Conservation (phyloP, 2,113 vertebrate genomes). For the Manacus vitellinus region DNA sequence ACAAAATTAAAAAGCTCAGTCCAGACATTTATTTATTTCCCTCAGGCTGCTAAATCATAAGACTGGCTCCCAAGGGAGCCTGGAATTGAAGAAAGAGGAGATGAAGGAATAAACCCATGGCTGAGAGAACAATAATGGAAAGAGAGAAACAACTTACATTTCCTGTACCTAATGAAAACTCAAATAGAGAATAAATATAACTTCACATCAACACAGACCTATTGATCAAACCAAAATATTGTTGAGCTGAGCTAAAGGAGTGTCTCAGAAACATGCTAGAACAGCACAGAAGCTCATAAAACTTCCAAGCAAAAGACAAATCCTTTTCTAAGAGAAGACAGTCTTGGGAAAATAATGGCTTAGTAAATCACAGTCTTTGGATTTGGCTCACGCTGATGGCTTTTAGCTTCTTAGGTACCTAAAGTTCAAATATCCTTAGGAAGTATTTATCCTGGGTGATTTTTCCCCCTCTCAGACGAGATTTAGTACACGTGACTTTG, state of each 20-base stretch:
- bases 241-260: neutral
- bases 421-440: neutral
- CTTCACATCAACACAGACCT: neutral
- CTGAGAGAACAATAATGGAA: neutral
- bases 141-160: neutral
- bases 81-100: neutral
- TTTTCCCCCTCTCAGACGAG: neutral
- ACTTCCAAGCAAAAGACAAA: neutral
- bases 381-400: neutral
- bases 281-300: neutral
- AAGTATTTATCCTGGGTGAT: neutral
- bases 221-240: neutral
- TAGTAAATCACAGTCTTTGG: neutral
- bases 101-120: neutral
- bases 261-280: neutral
- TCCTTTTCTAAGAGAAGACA: neutral
- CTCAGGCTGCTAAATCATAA: neutral
- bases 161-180: neutral
- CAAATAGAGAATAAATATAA: neutral
- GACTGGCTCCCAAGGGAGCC: neutral
- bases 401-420: neutral
- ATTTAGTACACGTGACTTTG: neutral
- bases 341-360: neutral
- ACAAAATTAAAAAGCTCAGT: neutral
- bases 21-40: neutral